phyloP scores from a whole-genome alignment of 2,888 invertebrate genomes.

The Tipula lateralis region DNA sequence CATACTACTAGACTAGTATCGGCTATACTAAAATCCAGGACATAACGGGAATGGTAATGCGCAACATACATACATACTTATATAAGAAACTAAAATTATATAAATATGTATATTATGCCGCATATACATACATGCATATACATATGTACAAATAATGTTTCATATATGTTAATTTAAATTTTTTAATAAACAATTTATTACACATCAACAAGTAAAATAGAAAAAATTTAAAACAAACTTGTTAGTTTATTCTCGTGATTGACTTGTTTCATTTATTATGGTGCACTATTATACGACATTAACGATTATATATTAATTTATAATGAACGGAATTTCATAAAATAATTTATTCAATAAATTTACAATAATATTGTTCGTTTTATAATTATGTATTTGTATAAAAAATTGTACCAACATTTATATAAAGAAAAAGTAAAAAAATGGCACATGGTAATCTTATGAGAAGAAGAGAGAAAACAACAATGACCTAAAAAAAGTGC shows the following conservation, averaged over 20 bases:
- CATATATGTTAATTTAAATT: background rate
- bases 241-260: background rate
- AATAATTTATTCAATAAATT: background rate
- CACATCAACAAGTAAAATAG: background rate
- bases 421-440: background rate
- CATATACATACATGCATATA: background rate
- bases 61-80: background rate
- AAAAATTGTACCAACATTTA: background rate
- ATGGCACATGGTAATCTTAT: background rate
- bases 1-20: background rate
- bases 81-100: conserved; percentile 25
- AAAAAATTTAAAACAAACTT: too few species aligned
- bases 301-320: too few species aligned
- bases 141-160: too few species aligned
- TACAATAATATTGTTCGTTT: background rate
- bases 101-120: background rate
- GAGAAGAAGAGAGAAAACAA: background rate
- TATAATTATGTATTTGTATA: background rate
- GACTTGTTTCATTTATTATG: background rate
- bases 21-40: conserved; percentile 25
- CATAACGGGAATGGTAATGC: conserved; percentile 26
- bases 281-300: too few species aligned
- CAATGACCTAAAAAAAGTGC: background rate
- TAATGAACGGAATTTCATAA: background rate
- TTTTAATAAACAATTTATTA: background rate